phyloP scores from a whole-genome alignment of 2,113 vertebrate species.

The Microtus richardsoni region DNA sequence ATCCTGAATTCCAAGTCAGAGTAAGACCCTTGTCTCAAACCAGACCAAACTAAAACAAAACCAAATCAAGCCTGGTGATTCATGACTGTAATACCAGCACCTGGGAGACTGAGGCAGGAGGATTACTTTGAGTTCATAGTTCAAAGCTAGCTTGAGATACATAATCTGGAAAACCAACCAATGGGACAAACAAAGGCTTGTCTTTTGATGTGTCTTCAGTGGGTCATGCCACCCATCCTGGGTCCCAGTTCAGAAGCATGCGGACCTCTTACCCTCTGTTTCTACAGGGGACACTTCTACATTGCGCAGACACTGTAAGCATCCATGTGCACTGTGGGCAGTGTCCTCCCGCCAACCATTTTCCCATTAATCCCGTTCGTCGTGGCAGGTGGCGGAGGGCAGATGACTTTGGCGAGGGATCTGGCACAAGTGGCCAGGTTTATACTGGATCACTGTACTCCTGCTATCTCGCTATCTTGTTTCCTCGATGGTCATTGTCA shows the following conservation, averaged over 20 bases:
- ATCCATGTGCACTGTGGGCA: neutral
- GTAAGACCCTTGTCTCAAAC: neutral
- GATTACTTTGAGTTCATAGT: neutral
- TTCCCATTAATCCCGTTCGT: neutral
- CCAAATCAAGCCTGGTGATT: neutral
- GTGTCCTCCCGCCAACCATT: neutral
- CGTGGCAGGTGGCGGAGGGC: neutral
- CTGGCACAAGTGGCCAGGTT: neutral
- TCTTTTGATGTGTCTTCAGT: neutral
- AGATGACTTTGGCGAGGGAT: slow-evolving; percentile 32
- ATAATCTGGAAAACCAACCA: neutral
- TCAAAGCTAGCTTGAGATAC: neutral
- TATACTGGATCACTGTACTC: neutral
- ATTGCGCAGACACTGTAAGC: too few relatives aligned
- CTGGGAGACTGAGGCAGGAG: neutral
- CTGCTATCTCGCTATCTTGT: neutral
- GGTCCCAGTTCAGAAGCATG: neutral
- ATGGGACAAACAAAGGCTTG: neutral
- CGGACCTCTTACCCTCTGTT: neutral
- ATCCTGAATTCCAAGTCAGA: neutral
- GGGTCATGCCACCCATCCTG: neutral
- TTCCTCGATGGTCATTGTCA: slow-evolving; percentile 56
- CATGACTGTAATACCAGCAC: neutral
- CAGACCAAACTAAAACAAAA: neutral
- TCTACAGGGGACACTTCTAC: neutral